A percentile compares a stretch with the other conserved stretches of the same genome.
Evolutionary conservation across 2,797 vertebrate genomes (phyloP).

Genomic region (Sparidentex hasta): DNA sequence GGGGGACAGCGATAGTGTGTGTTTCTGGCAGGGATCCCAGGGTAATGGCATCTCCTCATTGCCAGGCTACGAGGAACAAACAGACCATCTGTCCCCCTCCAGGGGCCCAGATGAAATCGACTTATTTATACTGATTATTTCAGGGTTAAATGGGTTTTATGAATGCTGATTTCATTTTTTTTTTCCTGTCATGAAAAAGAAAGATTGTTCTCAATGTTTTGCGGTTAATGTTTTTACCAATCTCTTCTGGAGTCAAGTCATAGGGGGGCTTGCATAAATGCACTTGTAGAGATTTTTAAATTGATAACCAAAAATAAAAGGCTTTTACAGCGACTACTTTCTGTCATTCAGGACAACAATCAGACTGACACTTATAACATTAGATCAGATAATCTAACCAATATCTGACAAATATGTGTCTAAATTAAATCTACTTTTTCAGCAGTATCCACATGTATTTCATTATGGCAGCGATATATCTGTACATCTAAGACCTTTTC

Average conservation of each 20-base stretch:
- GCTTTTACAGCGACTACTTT: too few relatives aligned
- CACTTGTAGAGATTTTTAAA: neutral
- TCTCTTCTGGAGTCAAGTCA: neutral
- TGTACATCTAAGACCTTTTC: neutral
- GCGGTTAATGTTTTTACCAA: slow-evolving; percentile 15
- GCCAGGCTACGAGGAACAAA: slow-evolving; percentile 77
- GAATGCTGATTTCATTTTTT: slow-evolving; percentile 40
- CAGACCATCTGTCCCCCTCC: slow-evolving; percentile 79
- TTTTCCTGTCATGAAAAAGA: neutral
- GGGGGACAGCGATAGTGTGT: slow-evolving; percentile 51
- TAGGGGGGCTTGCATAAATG: neutral
- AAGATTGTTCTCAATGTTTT: slow-evolving; percentile 15
- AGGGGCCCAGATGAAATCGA: slow-evolving; percentile 60
- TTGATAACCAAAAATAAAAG: neutral
- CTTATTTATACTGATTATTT: slow-evolving; percentile 69
- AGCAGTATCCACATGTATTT: neutral
- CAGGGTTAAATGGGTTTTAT: slow-evolving; percentile 57
- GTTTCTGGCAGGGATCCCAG: slow-evolving; percentile 75
- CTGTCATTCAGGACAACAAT: neutral
- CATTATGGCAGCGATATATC: neutral
- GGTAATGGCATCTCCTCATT: slow-evolving; percentile 79
- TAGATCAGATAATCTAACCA: slow-evolving; percentile 3
- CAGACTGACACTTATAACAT: neutral
- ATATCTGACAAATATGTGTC: neutral
- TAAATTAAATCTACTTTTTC: neutral